Evolutionary conservation across 2,888 invertebrate species (phyloP).

Genomic region (Ypsolopha scabrella): DNA sequence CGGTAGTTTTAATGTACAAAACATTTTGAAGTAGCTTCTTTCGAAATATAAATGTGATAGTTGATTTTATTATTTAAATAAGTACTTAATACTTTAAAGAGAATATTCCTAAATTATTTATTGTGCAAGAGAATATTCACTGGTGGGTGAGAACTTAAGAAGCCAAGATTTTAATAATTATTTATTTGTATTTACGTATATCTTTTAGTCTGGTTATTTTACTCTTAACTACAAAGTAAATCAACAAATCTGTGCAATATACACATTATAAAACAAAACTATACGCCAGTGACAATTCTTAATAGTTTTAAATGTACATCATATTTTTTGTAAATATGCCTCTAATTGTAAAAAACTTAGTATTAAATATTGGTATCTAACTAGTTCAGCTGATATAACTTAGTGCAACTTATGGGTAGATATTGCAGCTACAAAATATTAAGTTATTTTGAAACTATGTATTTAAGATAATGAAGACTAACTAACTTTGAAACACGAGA

Average conservation of each 20-base stretch:
- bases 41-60: slow-evolving; percentile 67
- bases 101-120: slow-evolving; percentile 66
- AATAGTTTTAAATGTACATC: slow-evolving; percentile 31
- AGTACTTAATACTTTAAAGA: slow-evolving; percentile 53
- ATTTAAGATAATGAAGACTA: no score
- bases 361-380: no score
- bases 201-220: background rate
- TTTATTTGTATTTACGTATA: background rate
- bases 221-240: background rate
- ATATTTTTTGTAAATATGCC: slow-evolving; percentile 22
- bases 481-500: no score
- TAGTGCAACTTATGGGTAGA: no score
- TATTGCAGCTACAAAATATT: no score
- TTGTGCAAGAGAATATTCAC: slow-evolving; percentile 29
- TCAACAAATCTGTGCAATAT: slow-evolving; percentile 20
- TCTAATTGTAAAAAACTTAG: no score
- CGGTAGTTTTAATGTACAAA: slow-evolving; percentile 37
- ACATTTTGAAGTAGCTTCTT: slow-evolving; percentile 50
- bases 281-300: slow-evolving; percentile 26
- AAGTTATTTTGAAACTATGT: no score
- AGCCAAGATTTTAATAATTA: slow-evolving; percentile 1
- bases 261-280: slow-evolving; percentile 11
- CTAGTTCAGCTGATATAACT: no score
- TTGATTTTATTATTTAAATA: slow-evolving; percentile 63
- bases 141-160: slow-evolving; percentile 17